Evolutionary conservation across 2,797 vertebrate species (phyloP).

Genomic region (Cygnus olor): DNA sequence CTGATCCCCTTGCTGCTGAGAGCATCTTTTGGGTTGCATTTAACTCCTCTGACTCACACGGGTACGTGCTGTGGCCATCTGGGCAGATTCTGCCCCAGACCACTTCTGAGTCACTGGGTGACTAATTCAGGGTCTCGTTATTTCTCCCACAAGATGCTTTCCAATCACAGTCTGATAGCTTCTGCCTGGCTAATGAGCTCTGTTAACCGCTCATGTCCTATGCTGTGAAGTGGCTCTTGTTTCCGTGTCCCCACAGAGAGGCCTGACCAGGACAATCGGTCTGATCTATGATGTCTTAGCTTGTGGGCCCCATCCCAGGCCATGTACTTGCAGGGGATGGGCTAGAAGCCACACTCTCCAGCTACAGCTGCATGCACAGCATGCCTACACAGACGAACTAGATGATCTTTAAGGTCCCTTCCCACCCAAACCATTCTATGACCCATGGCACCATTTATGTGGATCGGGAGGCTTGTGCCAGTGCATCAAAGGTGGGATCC

Average conservation of each 20-base stretch:
- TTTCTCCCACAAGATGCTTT: neutral
- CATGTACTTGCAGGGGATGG: neutral
- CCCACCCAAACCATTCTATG: neutral
- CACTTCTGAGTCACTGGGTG: slow-evolving; percentile 60
- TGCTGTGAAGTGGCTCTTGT: neutral
- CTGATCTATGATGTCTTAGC: neutral
- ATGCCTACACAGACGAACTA: neutral
- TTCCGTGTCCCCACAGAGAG: neutral
- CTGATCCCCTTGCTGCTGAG: neutral
- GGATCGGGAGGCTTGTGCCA: neutral
- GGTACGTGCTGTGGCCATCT: neutral
- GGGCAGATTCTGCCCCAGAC: slow-evolving; percentile 5
- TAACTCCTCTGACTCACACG: slow-evolving; percentile 41
- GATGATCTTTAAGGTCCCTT: too few species aligned
- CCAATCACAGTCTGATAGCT: slow-evolving; percentile 14
- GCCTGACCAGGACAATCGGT: neutral
- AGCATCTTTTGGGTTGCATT: neutral
- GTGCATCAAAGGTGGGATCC: neutral
- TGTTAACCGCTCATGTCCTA: neutral
- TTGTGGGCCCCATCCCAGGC: neutral
- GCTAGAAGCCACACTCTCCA: neutral
- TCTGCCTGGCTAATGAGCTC: neutral
- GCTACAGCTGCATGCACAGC: neutral
- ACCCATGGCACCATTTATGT: neutral
- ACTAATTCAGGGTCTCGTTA: slow-evolving; percentile 31